A percentile compares a stretch with the other conserved stretches of the same genome.
These are phyloP conservation scores for Tragelaphus eurycerus DNA, from an alignment of 2,797 vertebrate genomes.

Conservation along the genomic window DNA sequence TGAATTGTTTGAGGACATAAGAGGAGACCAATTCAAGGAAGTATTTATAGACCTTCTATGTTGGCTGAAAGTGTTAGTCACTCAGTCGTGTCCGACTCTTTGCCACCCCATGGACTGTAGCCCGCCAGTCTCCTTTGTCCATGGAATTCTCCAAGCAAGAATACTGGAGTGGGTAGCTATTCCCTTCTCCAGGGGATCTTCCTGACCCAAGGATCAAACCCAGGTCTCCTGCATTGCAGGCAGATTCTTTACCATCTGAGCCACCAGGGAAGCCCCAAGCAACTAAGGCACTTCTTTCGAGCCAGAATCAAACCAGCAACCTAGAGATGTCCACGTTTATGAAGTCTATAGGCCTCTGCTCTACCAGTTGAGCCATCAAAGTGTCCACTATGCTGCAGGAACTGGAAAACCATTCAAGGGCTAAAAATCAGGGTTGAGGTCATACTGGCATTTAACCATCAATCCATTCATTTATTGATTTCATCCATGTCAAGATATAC, in stretches of 20 bases:
- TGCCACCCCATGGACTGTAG: neutral
- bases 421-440: neutral
- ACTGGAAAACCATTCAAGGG: neutral
- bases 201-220: neutral
- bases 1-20: neutral
- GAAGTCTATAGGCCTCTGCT: neutral
- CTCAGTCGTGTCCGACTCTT: neutral
- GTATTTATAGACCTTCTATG: neutral
- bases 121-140: neutral
- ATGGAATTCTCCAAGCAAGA: neutral
- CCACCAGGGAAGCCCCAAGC: neutral
- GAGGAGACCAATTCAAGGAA: neutral
- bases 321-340: neutral
- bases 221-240: neutral
- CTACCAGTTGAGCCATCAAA: neutral
- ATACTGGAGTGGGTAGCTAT: neutral
- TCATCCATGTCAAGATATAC: neutral
- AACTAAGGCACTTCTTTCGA: neutral
- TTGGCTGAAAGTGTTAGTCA: neutral
- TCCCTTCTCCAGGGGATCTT: neutral
- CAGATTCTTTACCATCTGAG: neutral
- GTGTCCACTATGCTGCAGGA: neutral
- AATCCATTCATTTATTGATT: neutral
- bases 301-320: neutral
- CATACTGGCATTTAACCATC: neutral